Conservation (phyloP, 2,888 invertebrate species). For the Xestia xanthographa region DNA sequence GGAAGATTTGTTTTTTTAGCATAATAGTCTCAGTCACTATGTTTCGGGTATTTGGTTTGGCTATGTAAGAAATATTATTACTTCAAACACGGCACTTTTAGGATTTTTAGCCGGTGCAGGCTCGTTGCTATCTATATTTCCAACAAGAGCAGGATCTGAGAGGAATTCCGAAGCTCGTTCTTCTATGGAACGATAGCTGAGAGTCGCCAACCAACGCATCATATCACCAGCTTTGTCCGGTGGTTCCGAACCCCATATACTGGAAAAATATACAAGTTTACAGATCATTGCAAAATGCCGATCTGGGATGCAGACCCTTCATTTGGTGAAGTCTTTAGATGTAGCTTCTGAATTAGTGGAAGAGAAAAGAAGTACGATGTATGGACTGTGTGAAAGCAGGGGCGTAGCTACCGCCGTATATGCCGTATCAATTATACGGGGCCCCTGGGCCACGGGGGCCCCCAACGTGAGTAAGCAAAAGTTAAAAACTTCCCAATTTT, state of each 20-base stretch:
- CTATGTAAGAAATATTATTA: slow-evolving; percentile 63
- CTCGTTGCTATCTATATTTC: slow-evolving; percentile 64
- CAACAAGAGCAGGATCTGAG: slow-evolving; percentile 75
- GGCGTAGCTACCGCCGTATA: too few species aligned
- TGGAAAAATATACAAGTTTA: slow-evolving; percentile 53
- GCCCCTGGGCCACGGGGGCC: too few species aligned
- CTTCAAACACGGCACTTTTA: slow-evolving; percentile 84
- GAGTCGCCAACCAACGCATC: slow-evolving; percentile 85
- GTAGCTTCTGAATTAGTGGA: background rate
- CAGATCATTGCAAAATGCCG: background rate
- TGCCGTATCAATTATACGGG: too few species aligned
- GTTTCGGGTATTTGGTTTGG: background rate
- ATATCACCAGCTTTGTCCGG: slow-evolving; percentile 81
- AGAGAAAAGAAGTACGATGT: background rate
- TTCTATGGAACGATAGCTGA: slow-evolving; percentile 83
- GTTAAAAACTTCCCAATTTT: too few species aligned
- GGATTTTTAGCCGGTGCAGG: slow-evolving; percentile 74
- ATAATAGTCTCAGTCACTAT: background rate
- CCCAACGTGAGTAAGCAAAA: too few species aligned
- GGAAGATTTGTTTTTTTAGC: background rate
- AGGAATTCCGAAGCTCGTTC: slow-evolving; percentile 76
- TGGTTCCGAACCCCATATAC: slow-evolving; percentile 80
- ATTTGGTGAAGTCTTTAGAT: background rate
- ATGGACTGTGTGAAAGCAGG: background rate
- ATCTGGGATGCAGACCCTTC: background rate